Percentiles rank a stretch among this genome's conserved stretches.
phyloP scores from a whole-genome alignment of 2,888 invertebrate genomes.

The Nomada flava region DNA sequence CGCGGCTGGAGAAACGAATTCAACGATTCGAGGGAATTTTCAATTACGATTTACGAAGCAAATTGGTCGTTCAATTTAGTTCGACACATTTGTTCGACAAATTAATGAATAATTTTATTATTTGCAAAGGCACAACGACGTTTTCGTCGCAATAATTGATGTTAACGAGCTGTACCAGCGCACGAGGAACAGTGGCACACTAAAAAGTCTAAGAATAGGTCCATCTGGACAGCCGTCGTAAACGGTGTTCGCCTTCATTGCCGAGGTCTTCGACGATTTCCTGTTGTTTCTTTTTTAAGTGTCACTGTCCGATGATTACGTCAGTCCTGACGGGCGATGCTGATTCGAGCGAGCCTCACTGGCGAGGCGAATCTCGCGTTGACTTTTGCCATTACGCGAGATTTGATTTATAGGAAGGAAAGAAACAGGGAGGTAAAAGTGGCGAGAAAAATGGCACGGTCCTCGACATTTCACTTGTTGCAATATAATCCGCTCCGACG shows the following conservation, averaged over 20 bases:
- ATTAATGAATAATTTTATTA: too few relatives aligned
- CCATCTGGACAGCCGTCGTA: neutral
- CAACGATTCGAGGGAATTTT: neutral
- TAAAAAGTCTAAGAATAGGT: neutral
- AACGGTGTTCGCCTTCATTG: neutral
- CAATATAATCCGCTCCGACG: constrained; percentile 32
- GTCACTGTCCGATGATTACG: constrained; percentile 18
- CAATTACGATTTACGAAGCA: neutral
- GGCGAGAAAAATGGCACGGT: constrained; percentile 34
- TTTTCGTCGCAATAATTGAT: too few relatives aligned
- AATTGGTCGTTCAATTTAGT: too few relatives aligned
- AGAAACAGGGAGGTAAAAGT: constrained; percentile 1
- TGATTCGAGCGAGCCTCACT: neutral
- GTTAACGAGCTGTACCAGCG: neutral
- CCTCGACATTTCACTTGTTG: constrained; percentile 38
- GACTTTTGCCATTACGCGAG: constrained; percentile 30
- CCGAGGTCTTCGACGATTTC: neutral
- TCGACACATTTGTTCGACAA: too few relatives aligned
- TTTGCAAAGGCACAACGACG: too few relatives aligned
- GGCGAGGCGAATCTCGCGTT: constrained; percentile 1
- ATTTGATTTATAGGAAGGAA: constrained; percentile 27
- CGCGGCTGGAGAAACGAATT: neutral
- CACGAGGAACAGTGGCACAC: neutral
- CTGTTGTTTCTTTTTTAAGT: neutral
- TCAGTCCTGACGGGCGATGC: neutral